phyloP scores from a whole-genome alignment of 2,113 vertebrate species.

The Leucoraja erinaceus region DNA sequence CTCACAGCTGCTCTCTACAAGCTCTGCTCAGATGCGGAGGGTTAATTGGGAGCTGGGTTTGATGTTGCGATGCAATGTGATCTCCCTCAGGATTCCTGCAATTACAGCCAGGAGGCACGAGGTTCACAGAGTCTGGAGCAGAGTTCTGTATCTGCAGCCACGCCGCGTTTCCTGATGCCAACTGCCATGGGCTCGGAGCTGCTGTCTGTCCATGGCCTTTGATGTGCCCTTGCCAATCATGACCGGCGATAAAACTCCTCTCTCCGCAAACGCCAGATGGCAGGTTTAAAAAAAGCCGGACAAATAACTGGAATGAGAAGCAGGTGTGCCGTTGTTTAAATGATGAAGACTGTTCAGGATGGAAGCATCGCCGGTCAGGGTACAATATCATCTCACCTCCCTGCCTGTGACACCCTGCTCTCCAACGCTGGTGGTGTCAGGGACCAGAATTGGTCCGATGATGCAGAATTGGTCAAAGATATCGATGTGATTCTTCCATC shows the following conservation, averaged over 20 bases:
- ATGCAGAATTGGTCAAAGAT: neutral
- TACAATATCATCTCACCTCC: neutral
- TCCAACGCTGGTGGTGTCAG: neutral
- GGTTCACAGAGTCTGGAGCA: neutral
- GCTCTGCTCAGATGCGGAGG: neutral
- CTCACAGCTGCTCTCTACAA: neutral
- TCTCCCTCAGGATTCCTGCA: too few species aligned
- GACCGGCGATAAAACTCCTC: neutral
- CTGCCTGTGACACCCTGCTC: neutral
- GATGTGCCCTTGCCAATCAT: neutral
- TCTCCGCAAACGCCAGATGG: neutral
- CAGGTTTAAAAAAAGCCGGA: neutral
- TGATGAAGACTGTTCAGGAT: neutral
- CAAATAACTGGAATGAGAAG: neutral
- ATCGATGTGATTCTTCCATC: neutral
- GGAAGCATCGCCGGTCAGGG: neutral
- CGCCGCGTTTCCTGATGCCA: neutral
- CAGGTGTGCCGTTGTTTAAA: neutral
- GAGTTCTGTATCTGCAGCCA: neutral
- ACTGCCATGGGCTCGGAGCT: neutral
- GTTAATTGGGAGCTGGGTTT: neutral
- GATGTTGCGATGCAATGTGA: too few species aligned
- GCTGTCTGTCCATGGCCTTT: neutral
- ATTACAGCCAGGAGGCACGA: too few species aligned
- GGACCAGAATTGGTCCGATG: neutral